Evolutionary conservation across 2,797 vertebrate genomes (phyloP).

Genomic region (Eidolon dupreanum): DNA sequence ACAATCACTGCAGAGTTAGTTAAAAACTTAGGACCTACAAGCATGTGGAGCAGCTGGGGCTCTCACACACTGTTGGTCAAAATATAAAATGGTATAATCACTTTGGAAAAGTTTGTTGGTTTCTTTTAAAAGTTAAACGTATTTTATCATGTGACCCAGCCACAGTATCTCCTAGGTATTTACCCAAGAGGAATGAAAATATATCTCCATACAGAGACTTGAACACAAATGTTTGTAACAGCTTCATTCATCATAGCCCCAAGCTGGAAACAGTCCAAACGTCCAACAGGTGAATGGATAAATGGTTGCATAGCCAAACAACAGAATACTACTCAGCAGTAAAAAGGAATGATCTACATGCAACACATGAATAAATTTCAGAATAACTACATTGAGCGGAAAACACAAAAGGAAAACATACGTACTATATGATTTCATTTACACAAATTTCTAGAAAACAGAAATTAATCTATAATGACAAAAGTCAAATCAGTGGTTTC

Average conservation of each 20-base stretch:
- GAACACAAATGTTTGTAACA: background rate
- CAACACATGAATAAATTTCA: background rate
- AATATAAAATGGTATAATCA: background rate
- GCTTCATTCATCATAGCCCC: background rate
- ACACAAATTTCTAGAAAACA: background rate
- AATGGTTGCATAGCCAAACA: background rate
- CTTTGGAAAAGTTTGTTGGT: background rate
- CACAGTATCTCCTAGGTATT: background rate
- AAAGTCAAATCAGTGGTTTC: background rate
- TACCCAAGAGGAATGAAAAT: background rate
- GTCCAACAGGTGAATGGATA: background rate
- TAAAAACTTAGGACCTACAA: background rate
- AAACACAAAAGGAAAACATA: background rate
- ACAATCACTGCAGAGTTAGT: rapidly evolving
- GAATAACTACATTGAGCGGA: background rate
- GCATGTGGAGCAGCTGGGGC: background rate
- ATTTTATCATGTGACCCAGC: too few relatives aligned
- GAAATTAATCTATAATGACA: background rate
- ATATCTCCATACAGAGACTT: background rate
- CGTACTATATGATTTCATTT: background rate
- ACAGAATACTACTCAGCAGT: background rate
- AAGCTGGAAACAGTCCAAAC: background rate
- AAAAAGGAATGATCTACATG: background rate
- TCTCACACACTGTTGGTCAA: background rate
- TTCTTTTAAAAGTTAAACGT: background rate